These are phyloP conservation scores for Tringa solitaria DNA, from an alignment of 2,113 vertebrate species.

Conservation along the genomic window DNA sequence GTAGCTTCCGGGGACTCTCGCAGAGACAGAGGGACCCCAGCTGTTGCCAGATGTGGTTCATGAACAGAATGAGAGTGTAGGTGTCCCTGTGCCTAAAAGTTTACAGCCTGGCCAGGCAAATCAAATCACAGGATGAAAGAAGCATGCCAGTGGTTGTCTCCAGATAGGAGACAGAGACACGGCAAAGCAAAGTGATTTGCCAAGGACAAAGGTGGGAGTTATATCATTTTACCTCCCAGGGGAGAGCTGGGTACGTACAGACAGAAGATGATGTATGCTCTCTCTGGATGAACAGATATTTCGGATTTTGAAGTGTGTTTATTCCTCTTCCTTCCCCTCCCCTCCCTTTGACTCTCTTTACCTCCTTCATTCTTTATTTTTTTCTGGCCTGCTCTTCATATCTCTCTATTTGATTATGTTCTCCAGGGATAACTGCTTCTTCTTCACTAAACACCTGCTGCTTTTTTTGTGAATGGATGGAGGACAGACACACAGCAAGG, in stretches of 20 bases:
- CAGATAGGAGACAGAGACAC: background rate
- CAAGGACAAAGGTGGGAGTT: background rate
- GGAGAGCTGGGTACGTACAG: background rate
- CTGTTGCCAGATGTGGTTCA: background rate
- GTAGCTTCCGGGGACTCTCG: background rate
- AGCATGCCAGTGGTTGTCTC: background rate
- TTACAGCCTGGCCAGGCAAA: background rate
- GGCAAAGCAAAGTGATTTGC: background rate
- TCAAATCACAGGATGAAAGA: background rate
- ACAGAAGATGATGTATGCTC: fast-evolving
- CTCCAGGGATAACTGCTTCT: background rate
- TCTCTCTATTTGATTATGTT: background rate
- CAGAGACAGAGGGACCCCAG: fast-evolving
- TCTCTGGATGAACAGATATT: background rate
- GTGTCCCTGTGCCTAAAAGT: background rate
- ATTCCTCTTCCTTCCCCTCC: background rate
- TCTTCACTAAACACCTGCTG: background rate
- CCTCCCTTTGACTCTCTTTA: background rate
- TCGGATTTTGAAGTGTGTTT: background rate
- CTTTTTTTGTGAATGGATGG: background rate
- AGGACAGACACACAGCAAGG: background rate
- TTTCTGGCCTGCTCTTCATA: background rate
- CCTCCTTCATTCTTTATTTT: background rate
- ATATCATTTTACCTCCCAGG: fast-evolving
- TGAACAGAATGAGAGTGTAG: background rate